Evolutionary conservation across 2,888 invertebrate species (phyloP), one percentile per base, ranked within the genome.

Genomic region (Caenorhabditis wallacei): DNA sequence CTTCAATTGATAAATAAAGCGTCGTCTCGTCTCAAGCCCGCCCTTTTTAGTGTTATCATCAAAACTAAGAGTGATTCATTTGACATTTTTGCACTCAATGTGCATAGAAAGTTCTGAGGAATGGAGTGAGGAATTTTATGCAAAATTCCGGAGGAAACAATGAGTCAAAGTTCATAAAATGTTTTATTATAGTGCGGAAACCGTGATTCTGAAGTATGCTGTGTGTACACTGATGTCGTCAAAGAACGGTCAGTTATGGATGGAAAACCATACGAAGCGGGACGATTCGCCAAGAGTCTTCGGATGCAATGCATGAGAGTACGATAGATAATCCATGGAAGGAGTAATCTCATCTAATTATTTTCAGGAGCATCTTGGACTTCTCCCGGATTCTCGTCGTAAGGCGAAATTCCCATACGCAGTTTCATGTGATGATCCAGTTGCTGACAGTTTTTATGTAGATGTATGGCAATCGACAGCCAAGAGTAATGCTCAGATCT

Each of bases 401-500:
- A 86, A 84, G n/a, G 74, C 90, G 11, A 76, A 85, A 13, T 87
- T 88, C 70, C 79, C 72, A 18, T 86, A 85, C 64, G 84, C 80
- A 7, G 88, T 88, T 10, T 78, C 84, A 2, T 86, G 86, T 54
- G 88, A 89, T 26, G 98, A 98, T 93, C 96, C 96, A 0, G 94
- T 95, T 71, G 94, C 94, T 76, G 95, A 95, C 81, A 92, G 94
- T 16, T 98, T 99, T 93, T 98, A 96, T 92, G 95, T 94, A 87
- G 94, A 95, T 84, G 93, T 95, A 5, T 98, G 98, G 97, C 94
- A 95, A 86, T 94, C 94, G 61, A 95, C 94, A 7, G 96, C 98
- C 0, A 94, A 93, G 57, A 93, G 93, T 46, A 99, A 99, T 92
- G 97, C 98, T 0, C 94, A 95, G 84, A 94, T 97, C 61, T 98